A percentile compares a stretch with the other conserved stretches of the same genome.
These are phyloP conservation scores for Drosophila kurseongensis DNA, from an alignment of 1,140 invertebrate genomes.

Conservation along the genomic window DNA sequence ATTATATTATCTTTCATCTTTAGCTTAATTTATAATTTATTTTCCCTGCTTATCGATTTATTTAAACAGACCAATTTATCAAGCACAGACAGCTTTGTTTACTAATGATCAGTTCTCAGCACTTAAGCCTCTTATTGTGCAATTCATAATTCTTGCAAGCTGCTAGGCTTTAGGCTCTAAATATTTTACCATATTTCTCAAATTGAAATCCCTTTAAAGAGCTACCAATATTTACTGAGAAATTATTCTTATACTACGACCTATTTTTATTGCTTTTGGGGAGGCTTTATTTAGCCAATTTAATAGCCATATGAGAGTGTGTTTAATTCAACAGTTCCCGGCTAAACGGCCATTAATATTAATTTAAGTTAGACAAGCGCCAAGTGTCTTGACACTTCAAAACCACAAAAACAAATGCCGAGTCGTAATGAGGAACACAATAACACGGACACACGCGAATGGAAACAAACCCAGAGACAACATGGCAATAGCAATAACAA, in stretches of 20 bases:
- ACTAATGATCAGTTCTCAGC: neutral
- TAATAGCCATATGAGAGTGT: slow-evolving; percentile 23
- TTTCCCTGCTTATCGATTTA: no score
- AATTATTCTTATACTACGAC: neutral
- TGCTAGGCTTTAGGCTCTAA: neutral
- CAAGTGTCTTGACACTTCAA: slow-evolving; percentile 70
- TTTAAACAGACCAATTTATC: neutral
- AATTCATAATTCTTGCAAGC: neutral
- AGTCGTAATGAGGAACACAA: slow-evolving; percentile 42
- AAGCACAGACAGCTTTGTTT: neutral
- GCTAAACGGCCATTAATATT: slow-evolving; percentile 74
- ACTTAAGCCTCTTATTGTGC: neutral
- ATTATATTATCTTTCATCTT: neutral
- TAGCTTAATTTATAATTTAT: neutral
- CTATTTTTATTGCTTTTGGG: neutral
- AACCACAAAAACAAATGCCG: slow-evolving; percentile 56
- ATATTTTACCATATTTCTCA: neutral
- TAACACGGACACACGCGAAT: slow-evolving; percentile 13
- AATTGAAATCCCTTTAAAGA: neutral
- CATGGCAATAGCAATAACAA: slow-evolving; percentile 47
- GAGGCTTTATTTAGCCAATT: slow-evolving; percentile 31
- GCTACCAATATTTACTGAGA: no score
- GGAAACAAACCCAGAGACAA: slow-evolving; percentile 43
- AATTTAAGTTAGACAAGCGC: slow-evolving; percentile 41
- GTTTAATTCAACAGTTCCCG: slow-evolving; percentile 59